These are phyloP conservation scores for Nemopilema nomurai DNA, from an alignment of 30 jellyfish, hydroid and myxozoan genomes.

Conservation along the genomic window DNA sequence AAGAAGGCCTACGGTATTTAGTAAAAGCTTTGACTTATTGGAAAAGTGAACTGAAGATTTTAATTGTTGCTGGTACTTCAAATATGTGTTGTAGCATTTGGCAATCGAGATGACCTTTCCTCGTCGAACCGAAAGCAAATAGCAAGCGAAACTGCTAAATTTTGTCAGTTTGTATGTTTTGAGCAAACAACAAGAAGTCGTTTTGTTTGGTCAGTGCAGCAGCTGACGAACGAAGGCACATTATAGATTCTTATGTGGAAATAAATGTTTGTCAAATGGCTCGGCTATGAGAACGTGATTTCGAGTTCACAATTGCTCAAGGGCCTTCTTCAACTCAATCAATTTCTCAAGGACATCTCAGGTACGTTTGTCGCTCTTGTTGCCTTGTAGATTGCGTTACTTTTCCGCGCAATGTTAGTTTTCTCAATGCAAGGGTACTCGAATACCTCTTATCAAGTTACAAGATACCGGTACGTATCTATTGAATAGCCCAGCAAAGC, in stretches of 20 bases:
- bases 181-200: not conserved
- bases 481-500: too few species aligned
- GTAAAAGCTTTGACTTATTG: not conserved
- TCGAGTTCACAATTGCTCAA: not conserved
- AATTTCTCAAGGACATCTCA: not conserved
- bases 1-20: not conserved
- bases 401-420: not conserved
- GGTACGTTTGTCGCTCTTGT: not conserved
- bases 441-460: too few species aligned
- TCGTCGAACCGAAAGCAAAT: not conserved
- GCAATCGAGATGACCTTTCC: not conserved
- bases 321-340: not conserved
- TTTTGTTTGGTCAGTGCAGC: not conserved
- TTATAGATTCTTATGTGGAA: not conserved
- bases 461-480: too few species aligned
- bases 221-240: not conserved
- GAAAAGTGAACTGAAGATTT: not conserved
- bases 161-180: not conserved
- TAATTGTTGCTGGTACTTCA: not conserved
- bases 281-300: not conserved
- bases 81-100: not conserved
- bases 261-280: not conserved
- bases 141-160: not conserved
- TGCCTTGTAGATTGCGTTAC: not conserved
- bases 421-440: not conserved